phyloP scores from a whole-genome alignment of 2,113 vertebrate genomes.

The Lathamus discolor region DNA sequence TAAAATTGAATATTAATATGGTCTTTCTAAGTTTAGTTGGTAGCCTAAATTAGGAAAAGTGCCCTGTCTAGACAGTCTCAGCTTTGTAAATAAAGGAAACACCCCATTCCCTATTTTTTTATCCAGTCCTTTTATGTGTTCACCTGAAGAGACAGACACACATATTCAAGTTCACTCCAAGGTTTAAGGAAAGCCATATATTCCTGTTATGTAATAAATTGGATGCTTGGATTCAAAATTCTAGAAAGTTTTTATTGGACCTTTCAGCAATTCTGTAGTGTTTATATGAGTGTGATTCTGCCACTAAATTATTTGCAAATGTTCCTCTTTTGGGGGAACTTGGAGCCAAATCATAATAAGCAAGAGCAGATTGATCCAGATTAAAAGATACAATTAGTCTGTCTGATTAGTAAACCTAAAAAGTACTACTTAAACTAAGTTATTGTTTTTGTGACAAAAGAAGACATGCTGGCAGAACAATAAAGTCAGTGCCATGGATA shows the following conservation, averaged over 20 bases:
- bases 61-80: not conserved
- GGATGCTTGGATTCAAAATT: slow-evolving; percentile 1
- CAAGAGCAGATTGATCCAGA: slow-evolving; percentile 83
- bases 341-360: slow-evolving; percentile 79
- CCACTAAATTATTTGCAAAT: slow-evolving; percentile 75
- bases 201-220: not conserved
- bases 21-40: not conserved
- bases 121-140: not conserved
- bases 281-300: slow-evolving; percentile 67
- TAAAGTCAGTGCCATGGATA: slow-evolving; percentile 61
- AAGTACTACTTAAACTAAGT: slow-evolving; percentile 80
- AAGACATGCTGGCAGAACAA: slow-evolving; percentile 76
- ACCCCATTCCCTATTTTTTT: not conserved
- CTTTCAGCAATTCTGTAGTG: slow-evolving; percentile 1
- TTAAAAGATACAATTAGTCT: slow-evolving; percentile 86
- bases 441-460: slow-evolving; percentile 82
- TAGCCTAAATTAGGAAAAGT: not conserved
- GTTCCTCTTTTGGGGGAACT: slow-evolving; percentile 51
- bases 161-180: not conserved
- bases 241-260: not conserved
- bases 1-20: slow-evolving; percentile 11
- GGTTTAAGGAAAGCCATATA: not conserved
- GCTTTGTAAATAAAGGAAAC: slow-evolving; percentile 16
- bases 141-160: not conserved
- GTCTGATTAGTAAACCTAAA: slow-evolving; percentile 81